Conservation (phyloP, 23 tunicate species). For the Ascidia mentula region DNA sequence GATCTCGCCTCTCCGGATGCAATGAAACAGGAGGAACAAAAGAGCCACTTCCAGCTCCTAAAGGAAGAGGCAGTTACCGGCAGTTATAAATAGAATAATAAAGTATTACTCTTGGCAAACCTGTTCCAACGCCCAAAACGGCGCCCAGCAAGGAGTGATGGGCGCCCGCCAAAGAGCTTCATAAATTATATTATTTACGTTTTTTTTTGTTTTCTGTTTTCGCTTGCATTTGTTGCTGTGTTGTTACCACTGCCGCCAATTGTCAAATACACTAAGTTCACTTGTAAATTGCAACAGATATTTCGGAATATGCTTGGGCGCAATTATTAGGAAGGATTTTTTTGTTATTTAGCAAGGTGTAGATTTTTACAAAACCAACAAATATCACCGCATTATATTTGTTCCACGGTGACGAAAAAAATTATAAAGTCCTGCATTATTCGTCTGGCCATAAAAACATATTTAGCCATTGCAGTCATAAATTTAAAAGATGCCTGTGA, state of each 20-base stretch:
- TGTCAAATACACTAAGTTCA: neutral
- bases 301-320: too few relatives aligned
- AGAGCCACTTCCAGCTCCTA: neutral
- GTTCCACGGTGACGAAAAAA: too few relatives aligned
- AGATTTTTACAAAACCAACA: too few relatives aligned
- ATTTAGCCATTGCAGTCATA: too few relatives aligned
- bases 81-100: neutral
- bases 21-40: neutral
- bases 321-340: too few relatives aligned
- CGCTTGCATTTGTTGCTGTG: neutral
- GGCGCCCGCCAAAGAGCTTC: neutral
- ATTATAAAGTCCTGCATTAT: too few relatives aligned
- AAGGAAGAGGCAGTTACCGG: neutral
- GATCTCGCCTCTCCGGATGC: neutral
- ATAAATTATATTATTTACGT: neutral
- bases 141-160: neutral
- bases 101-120: neutral
- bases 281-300: neutral
- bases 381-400: too few relatives aligned
- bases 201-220: neutral
- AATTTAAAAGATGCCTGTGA: too few relatives aligned
- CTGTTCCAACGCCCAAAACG: neutral
- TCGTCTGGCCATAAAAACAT: too few relatives aligned
- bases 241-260: neutral
- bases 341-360: too few relatives aligned